Conservation (phyloP, 53 echinoderm and acorn worm species). For the Astropecten irregularis region DNA sequence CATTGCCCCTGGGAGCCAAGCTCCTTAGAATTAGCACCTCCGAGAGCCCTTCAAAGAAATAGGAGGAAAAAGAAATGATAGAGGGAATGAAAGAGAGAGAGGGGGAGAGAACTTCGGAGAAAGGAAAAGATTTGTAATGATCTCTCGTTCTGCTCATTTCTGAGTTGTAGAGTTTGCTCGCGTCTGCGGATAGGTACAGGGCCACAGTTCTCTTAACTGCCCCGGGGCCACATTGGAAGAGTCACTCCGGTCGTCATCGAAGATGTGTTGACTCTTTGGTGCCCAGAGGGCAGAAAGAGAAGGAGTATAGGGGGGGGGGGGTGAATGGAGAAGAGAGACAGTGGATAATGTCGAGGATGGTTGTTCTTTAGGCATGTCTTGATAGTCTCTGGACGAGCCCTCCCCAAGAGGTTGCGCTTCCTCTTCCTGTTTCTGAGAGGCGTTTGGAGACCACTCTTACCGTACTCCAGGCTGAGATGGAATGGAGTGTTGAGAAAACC, state of each 20-base stretch:
- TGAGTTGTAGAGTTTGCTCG: background rate
- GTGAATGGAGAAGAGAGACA: background rate
- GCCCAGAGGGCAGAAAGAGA: constrained; percentile 44
- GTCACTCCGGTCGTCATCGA: constrained; percentile 18
- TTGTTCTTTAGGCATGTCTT: constrained; percentile 53
- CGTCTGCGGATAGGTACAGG: background rate
- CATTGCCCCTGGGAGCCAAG: no score
- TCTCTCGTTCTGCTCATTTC: background rate
- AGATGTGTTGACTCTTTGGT: constrained; percentile 43
- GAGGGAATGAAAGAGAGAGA: no score
- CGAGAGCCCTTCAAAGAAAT: constrained; percentile 10
- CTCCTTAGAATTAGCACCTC: constrained; percentile 26
- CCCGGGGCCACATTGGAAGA: constrained; percentile 33
- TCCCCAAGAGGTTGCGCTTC: constrained; percentile 19
- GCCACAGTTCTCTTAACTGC: constrained; percentile 20
- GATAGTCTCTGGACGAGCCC: background rate
- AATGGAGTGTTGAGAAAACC: background rate
- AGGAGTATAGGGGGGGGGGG: no score
- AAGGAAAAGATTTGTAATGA: background rate
- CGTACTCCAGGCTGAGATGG: background rate
- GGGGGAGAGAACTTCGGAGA: no score
- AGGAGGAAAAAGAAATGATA: background rate
- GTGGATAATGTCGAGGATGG: constrained; percentile 23
- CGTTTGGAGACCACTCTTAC: constrained; percentile 17
- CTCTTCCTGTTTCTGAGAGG: constrained; percentile 37